Conservation (phyloP, 2,113 vertebrate genomes). For the Craseonycteris thonglongyai region DNA sequence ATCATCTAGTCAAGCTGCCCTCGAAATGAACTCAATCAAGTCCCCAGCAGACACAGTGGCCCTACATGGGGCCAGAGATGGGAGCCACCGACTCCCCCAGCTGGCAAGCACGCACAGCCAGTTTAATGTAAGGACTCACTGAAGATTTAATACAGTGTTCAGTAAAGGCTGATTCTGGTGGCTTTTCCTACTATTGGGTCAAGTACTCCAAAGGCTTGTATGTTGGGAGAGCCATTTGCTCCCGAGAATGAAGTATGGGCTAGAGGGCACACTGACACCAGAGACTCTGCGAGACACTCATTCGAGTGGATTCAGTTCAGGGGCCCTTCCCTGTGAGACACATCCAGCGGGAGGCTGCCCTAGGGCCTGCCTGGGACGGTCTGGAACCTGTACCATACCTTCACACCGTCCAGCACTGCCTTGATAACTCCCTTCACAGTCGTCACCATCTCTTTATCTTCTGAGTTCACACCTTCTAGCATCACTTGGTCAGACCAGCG, state of each 20-base stretch:
- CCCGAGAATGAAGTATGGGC: background rate
- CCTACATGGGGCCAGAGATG: background rate
- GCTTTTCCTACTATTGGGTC: background rate
- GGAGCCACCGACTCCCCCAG: background rate
- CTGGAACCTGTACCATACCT: constrained; percentile 77
- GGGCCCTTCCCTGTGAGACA: background rate
- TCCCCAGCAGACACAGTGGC: background rate
- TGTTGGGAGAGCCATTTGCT: rapidly evolving
- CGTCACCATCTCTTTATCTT: constrained; percentile 94
- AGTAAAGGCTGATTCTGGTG: constrained; percentile 10
- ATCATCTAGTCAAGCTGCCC: rapidly evolving
- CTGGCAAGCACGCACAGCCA: background rate
- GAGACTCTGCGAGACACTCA: background rate
- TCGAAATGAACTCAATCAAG: background rate
- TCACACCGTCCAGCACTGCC: constrained; percentile 97
- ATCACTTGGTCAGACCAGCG: constrained; percentile 98
- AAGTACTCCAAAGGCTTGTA: background rate
- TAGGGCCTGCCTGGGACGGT: rapidly evolving
- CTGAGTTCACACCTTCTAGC: constrained; percentile 94
- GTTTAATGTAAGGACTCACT: background rate
- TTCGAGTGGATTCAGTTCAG: background rate
- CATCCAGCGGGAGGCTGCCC: background rate
- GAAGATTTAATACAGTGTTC: background rate
- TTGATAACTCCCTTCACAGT: constrained; percentile 95
- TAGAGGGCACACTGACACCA: rapidly evolving